A percentile compares a stretch with the other conserved stretches of the same genome.
phyloP scores from a whole-genome alignment of 2,113 vertebrate species.

The Connochaetes taurinus region DNA sequence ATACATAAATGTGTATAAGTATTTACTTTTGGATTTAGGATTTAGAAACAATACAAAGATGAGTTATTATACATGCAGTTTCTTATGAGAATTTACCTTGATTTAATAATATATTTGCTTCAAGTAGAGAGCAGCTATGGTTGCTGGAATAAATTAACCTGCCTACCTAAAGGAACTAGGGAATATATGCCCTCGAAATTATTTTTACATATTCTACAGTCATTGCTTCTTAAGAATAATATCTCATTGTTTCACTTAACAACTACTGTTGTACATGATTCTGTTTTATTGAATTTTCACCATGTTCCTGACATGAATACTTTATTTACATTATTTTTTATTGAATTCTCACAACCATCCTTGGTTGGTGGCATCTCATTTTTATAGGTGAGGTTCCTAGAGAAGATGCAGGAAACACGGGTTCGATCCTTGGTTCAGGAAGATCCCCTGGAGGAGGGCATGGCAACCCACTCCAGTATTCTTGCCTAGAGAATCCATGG shows the following conservation, averaged over 20 bases:
- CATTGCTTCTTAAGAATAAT: constrained; percentile 3
- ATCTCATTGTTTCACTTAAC: neutral
- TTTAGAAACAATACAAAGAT: constrained; percentile 31
- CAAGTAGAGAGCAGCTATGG: neutral
- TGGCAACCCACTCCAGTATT: neutral
- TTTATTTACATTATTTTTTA: neutral
- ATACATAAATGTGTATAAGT: neutral
- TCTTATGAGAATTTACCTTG: constrained; percentile 24
- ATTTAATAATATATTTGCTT: constrained; percentile 8
- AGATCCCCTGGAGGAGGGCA: neutral
- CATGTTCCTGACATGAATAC: neutral
- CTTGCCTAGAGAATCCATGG: neutral
- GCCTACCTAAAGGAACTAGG: neutral
- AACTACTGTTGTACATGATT: neutral
- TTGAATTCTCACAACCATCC: neutral
- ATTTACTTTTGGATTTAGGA: constrained; percentile 4
- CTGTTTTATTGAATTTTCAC: neutral
- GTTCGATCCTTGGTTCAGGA: neutral
- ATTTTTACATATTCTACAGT: neutral
- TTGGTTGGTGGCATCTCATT: neutral
- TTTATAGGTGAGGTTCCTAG: neutral
- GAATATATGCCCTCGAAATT: neutral
- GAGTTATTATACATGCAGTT: constrained; percentile 11
- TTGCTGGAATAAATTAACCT: constrained; percentile 17
- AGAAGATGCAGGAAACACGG: neutral